A percentile compares a stretch with the other conserved stretches of the same genome.
These are phyloP conservation scores for Dryocosmus kuriphilus DNA, from an alignment of 2,888 invertebrate genomes.

Conservation along the genomic window DNA sequence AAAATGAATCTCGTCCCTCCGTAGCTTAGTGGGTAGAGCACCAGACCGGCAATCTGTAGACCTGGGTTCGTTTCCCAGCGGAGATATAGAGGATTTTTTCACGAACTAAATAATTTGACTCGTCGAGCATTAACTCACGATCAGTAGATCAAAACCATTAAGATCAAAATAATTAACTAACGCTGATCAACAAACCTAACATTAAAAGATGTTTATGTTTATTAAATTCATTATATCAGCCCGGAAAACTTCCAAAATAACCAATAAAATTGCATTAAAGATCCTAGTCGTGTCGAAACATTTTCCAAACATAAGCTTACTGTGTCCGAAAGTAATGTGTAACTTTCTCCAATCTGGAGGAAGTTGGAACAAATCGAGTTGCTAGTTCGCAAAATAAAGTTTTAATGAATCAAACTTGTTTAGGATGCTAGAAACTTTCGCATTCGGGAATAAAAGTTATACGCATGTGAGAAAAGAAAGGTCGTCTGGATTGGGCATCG, in stretches of 20 bases:
- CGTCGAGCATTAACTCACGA: too few relatives aligned
- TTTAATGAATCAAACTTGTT: conserved; percentile 38
- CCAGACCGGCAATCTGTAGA: too few relatives aligned
- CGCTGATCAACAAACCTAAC: too few relatives aligned
- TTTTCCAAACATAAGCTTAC: conserved; percentile 18
- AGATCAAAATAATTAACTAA: too few relatives aligned
- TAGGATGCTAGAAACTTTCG: background rate
- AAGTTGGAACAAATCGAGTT: conserved; percentile 29
- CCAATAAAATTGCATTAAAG: background rate
- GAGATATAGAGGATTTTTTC: too few relatives aligned
- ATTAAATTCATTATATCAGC: background rate
- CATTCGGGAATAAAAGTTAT: conserved; percentile 21
- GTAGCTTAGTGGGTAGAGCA: too few relatives aligned
- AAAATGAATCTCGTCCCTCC: too few relatives aligned
- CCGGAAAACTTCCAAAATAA: background rate
- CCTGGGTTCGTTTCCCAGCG: too few relatives aligned
- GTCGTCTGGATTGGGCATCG: background rate
- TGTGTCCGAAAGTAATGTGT: conserved; percentile 4
- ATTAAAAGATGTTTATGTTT: background rate
- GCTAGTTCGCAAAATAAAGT: conserved; percentile 19
- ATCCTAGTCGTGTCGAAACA: background rate
- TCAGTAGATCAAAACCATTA: too few relatives aligned
- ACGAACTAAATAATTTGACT: too few relatives aligned
- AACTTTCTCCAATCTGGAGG: conserved; percentile 6
- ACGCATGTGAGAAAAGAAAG: background rate